Evolutionary conservation across 2,888 invertebrate species (phyloP).

Genomic region (Pasiphila rectangulata): DNA sequence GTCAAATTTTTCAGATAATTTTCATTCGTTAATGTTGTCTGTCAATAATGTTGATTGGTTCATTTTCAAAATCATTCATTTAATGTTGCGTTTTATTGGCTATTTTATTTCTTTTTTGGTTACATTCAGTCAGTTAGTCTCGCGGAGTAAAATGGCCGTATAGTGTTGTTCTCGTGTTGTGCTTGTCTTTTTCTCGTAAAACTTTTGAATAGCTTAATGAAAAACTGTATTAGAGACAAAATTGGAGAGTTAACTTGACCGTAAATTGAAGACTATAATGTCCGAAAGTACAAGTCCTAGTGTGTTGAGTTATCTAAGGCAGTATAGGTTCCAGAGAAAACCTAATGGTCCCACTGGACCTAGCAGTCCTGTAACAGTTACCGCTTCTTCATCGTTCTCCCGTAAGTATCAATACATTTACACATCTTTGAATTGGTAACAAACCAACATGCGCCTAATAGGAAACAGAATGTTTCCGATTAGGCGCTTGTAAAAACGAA

Average conservation of each 20-base stretch:
- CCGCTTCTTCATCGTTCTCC: constrained; percentile 59
- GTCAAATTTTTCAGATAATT: neutral
- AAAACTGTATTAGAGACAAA: constrained; percentile 25
- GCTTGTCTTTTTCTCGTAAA: constrained; percentile 51
- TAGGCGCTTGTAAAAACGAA: neutral
- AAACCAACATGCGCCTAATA: constrained; percentile 21
- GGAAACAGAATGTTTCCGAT: constrained; percentile 48
- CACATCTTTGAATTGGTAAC: constrained; percentile 9
- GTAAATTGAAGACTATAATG: constrained; percentile 52
- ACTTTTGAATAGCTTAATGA: constrained; percentile 46
- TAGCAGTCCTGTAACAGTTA: constrained; percentile 57
- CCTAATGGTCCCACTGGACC: constrained; percentile 59
- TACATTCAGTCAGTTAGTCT: constrained; percentile 44
- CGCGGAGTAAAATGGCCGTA: constrained; percentile 79
- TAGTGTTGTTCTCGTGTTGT: constrained; percentile 63
- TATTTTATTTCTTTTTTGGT: constrained; percentile 17
- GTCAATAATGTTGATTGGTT: constrained; percentile 34
- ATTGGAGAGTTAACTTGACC: constrained; percentile 27
- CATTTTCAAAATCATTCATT: constrained; percentile 12
- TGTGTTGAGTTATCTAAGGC: constrained; percentile 83
- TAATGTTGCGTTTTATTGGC: constrained; percentile 45
- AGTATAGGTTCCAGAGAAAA: constrained; percentile 86
- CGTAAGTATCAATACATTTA: constrained; percentile 53
- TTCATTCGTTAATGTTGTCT: constrained; percentile 12
- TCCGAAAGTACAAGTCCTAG: constrained; percentile 78